Conservation (phyloP, 2,888 invertebrate genomes). For the Pristionchus mayeri region DNA sequence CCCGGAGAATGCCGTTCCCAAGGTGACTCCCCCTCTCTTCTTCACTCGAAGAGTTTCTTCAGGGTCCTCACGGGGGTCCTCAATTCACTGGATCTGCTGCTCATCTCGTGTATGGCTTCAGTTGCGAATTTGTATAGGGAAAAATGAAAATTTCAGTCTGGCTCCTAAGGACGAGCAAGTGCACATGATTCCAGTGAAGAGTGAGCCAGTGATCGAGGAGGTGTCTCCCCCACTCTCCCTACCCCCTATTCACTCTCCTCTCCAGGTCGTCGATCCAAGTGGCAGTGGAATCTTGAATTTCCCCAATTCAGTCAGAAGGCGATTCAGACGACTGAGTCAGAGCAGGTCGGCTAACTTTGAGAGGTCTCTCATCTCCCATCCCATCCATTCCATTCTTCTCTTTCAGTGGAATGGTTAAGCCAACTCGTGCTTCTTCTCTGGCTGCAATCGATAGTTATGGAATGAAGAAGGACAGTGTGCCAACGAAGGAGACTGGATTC, state of each 20-base stretch:
- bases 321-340: constrained; percentile 34
- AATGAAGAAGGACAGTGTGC: not conserved
- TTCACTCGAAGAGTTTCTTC: not conserved
- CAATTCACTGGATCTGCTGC: constrained; percentile 46
- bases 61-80: not conserved
- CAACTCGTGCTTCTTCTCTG: not conserved
- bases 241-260: not conserved
- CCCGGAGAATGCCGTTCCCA: constrained; percentile 53
- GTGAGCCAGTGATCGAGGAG: constrained; percentile 32
- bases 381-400: not conserved
- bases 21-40: not conserved
- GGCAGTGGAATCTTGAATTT: not conserved
- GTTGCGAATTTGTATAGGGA: not conserved
- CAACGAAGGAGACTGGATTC: constrained; percentile 11
- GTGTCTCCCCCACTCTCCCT: not conserved
- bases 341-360: constrained; percentile 12
- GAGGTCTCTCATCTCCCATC: not conserved
- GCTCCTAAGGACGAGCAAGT: constrained; percentile 8
- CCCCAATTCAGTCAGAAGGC: not conserved
- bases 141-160: not conserved
- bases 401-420: not conserved
- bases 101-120: constrained; percentile 44
- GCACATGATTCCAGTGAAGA: constrained; percentile 44
- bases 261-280: not conserved
- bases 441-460: not conserved